These are phyloP conservation scores for Sebastes nivosus DNA, from an alignment of 2,797 vertebrate species.

Conservation along the genomic window DNA sequence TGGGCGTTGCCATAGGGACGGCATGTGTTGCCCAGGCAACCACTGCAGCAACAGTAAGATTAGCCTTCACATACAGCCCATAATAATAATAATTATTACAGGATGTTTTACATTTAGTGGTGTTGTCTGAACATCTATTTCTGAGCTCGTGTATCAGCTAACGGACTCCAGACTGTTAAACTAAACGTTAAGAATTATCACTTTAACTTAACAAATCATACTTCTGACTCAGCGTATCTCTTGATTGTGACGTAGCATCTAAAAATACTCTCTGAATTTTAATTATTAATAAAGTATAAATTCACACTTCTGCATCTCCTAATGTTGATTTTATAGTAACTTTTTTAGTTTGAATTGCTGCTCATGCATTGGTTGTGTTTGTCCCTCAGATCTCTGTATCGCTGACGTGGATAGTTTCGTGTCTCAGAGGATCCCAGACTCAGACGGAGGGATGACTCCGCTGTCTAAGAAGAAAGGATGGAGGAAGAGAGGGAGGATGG, in stretches of 20 bases:
- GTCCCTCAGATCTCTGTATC: constrained; percentile 83
- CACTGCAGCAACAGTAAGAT: constrained; percentile 88
- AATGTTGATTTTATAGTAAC: too few relatives aligned
- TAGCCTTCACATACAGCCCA: neutral
- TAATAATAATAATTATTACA: too few relatives aligned
- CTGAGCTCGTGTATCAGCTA: too few relatives aligned
- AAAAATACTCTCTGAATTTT: neutral
- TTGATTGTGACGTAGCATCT: neutral
- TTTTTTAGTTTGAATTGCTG: neutral
- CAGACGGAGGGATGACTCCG: constrained; percentile 75
- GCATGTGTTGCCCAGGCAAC: constrained; percentile 92
- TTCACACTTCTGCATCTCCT: too few relatives aligned
- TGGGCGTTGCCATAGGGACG: constrained; percentile 88
- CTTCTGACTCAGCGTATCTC: neutral
- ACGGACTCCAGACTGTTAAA: too few relatives aligned
- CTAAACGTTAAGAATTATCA: too few relatives aligned
- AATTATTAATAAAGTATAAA: too few relatives aligned
- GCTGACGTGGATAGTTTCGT: constrained; percentile 79
- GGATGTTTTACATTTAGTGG: too few relatives aligned
- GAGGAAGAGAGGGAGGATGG: constrained; percentile 81
- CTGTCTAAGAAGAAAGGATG: constrained; percentile 80
- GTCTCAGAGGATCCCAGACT: constrained; percentile 82
- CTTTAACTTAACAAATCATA: neutral
- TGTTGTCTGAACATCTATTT: too few relatives aligned
- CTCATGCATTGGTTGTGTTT: too few relatives aligned